phyloP scores from a whole-genome alignment of 2,113 vertebrate genomes.

The Etia nguti region DNA sequence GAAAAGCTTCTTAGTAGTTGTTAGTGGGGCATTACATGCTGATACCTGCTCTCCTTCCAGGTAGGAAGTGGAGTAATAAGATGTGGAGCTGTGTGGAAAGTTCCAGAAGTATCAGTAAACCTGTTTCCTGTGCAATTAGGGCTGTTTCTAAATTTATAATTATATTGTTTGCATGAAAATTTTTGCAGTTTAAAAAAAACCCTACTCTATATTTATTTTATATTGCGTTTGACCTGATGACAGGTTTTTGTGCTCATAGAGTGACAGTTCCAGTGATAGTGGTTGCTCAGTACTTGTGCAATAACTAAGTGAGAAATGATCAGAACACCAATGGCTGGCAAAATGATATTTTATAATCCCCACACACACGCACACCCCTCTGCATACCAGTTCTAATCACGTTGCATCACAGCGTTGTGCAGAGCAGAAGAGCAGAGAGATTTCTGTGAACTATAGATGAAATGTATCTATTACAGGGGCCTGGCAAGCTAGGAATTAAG shows the following conservation, averaged over 20 bases:
- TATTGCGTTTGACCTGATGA: background rate
- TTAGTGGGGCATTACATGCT: conserved; percentile 25
- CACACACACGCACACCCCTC: background rate
- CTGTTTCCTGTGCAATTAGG: background rate
- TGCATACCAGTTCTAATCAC: conserved; percentile 16
- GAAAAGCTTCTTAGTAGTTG: conserved; percentile 66
- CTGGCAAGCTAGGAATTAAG: background rate
- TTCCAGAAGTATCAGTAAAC: background rate
- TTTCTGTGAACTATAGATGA: background rate
- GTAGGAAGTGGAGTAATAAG: conserved; percentile 33
- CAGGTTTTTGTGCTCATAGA: background rate
- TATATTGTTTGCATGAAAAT: background rate
- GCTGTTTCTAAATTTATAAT: background rate
- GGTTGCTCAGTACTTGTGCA: background rate
- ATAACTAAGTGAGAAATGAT: background rate
- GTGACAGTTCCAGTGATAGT: background rate
- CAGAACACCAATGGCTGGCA: background rate
- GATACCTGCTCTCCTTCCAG: conserved; percentile 30
- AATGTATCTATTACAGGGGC: conserved; percentile 18
- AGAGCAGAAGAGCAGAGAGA: background rate
- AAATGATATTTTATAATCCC: conserved; percentile 6
- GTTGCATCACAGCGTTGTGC: conserved; percentile 4
- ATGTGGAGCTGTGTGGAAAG: background rate
- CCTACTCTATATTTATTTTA: background rate
- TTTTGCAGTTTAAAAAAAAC: background rate